Conservation (phyloP, 2,888 invertebrate genomes). For the Stenodema calcarata region DNA sequence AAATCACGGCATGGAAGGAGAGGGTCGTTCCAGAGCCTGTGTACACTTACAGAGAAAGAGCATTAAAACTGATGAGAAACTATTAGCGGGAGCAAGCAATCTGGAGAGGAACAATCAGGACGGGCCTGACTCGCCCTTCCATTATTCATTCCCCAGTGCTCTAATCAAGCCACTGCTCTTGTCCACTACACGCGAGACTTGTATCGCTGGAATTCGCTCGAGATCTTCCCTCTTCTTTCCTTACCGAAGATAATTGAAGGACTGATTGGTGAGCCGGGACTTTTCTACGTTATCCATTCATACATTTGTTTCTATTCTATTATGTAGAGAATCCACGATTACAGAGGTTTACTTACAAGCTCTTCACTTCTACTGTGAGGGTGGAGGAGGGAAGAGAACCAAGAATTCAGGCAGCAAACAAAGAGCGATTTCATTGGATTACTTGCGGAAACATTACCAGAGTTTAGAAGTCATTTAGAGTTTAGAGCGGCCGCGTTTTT, state of each 20-base stretch:
- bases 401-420: too few relatives aligned
- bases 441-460: too few relatives aligned
- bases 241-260: not conserved
- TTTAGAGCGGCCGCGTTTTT: too few relatives aligned
- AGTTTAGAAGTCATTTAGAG: too few relatives aligned
- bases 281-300: not conserved
- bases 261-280: not conserved
- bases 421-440: too few relatives aligned
- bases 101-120: conserved; percentile 5
- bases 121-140: conserved; percentile 5
- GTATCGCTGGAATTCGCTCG: not conserved
- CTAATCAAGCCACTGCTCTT: conserved; percentile 24
- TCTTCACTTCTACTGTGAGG: too few relatives aligned
- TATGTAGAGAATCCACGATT: too few relatives aligned
- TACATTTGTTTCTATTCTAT: not conserved
- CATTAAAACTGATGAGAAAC: conserved; percentile 36
- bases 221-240: not conserved
- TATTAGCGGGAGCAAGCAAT: conserved; percentile 28
- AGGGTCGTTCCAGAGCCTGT: not conserved
- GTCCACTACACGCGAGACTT: conserved; percentile 6
- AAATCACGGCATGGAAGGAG: conserved; percentile 13
- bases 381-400: too few relatives aligned
- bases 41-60: not conserved
- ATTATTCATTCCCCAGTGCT: conserved; percentile 22
- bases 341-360: too few relatives aligned